Evolutionary conservation across 37 sponge, comb jelly and placozoan species (phyloP).

Genomic region (Hormiphora californensis): DNA sequence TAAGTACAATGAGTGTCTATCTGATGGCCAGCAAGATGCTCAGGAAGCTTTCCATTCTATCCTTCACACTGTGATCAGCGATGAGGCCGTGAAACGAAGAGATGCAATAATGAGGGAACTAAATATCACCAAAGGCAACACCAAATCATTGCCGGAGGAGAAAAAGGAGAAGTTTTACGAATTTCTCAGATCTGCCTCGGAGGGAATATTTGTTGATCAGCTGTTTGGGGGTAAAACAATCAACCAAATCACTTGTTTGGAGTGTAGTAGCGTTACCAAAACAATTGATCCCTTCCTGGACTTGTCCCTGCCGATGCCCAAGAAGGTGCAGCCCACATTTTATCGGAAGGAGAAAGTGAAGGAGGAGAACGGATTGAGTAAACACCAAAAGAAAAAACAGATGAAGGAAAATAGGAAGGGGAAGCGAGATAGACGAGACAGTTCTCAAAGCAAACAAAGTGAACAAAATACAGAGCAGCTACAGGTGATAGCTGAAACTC

Average conservation of each 20-base stretch:
- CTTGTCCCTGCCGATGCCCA: slow-evolving; percentile 20
- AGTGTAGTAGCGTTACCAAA: slow-evolving; percentile 1
- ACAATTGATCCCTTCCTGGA: slow-evolving; percentile 25
- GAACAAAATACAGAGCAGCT: neutral
- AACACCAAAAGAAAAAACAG: slow-evolving; percentile 53
- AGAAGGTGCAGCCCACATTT: neutral
- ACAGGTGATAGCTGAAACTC: neutral
- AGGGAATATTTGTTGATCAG: neutral
- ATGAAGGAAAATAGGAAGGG: slow-evolving; percentile 24
- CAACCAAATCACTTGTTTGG: slow-evolving; percentile 28
- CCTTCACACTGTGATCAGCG: slow-evolving; percentile 34
- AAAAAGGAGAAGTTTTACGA: slow-evolving; percentile 23
- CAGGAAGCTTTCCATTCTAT: slow-evolving; percentile 44
- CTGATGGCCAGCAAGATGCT: slow-evolving; percentile 47
- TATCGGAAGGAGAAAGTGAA: neutral
- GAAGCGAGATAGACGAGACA: neutral
- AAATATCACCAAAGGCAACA: neutral
- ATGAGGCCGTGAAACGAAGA: neutral
- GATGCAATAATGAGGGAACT: neutral
- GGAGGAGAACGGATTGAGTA: neutral
- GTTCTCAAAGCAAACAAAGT: no score
- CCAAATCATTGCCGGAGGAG: neutral
- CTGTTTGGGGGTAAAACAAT: slow-evolving; percentile 30
- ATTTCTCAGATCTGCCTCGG: neutral
- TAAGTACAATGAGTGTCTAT: neutral